Evolutionary conservation across 2,888 invertebrate genomes (phyloP).

Genomic region (Tenodera sinensis): DNA sequence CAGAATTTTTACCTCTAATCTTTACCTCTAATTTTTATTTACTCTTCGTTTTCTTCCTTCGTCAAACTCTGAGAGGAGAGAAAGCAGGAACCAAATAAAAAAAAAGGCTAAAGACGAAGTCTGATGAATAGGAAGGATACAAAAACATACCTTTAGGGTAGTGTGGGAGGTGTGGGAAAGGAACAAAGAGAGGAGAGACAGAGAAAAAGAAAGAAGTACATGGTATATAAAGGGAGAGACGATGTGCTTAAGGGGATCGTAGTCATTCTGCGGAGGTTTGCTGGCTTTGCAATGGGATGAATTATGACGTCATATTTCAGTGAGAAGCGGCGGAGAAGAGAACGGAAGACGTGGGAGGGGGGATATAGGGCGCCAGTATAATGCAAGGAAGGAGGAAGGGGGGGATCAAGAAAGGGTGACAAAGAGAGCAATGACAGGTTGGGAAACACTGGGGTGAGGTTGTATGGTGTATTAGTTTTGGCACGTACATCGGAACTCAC

Average conservation of each 20-base stretch:
- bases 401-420: slow-evolving; percentile 17
- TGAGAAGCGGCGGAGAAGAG: slow-evolving; percentile 20
- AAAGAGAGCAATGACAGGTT: slow-evolving; percentile 21
- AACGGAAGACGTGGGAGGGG: slow-evolving; percentile 20
- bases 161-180: background rate
- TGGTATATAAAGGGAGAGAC: background rate
- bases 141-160: slow-evolving; percentile 3
- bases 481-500: background rate
- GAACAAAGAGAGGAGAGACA: background rate
- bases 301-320: slow-evolving; percentile 31
- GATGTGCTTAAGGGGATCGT: background rate
- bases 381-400: slow-evolving; percentile 8
- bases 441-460: background rate
- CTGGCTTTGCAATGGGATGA: slow-evolving; percentile 30
- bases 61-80: background rate
- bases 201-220: slow-evolving; percentile 6
- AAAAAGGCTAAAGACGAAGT: background rate
- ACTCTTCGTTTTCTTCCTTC: background rate
- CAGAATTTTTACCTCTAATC: background rate
- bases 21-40: background rate
- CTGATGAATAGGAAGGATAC: slow-evolving; percentile 16
- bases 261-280: slow-evolving; percentile 20
- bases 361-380: background rate
- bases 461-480: background rate
- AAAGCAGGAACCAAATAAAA: background rate